Conservation (phyloP, 2,113 vertebrate genomes). For the Syrmaticus mikado region DNA sequence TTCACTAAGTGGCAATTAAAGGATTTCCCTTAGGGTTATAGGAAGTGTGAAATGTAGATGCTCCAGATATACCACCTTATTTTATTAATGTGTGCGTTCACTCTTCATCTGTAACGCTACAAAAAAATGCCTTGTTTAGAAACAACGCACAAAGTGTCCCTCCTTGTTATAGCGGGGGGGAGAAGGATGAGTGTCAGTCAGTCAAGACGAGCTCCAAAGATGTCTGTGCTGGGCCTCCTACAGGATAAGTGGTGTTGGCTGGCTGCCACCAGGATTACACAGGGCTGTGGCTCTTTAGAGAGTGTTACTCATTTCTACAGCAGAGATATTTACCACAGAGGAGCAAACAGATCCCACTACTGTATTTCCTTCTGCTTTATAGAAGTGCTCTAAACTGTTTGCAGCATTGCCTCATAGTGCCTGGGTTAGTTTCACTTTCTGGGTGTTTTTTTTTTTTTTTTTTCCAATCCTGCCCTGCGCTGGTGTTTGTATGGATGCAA, state of each 20-base stretch:
- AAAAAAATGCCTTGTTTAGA: not conserved
- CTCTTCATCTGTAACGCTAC: not conserved
- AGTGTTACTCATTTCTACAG: constrained; percentile 11
- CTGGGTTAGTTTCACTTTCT: not conserved
- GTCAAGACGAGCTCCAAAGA: constrained; percentile 18
- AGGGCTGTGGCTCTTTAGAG: constrained; percentile 11
- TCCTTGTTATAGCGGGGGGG: constrained; percentile 29
- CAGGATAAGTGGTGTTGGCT: constrained; percentile 23
- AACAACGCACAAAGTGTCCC: not conserved
- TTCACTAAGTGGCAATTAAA: not conserved
- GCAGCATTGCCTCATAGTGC: not conserved
- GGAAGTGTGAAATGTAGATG: not conserved
- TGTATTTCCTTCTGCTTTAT: not conserved
- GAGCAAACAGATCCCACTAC: constrained; percentile 15
- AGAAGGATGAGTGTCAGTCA: constrained; percentile 47
- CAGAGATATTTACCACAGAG: not conserved
- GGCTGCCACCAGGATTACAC: constrained; percentile 8
- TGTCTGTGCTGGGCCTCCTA: constrained; percentile 8
- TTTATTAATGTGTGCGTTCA: not conserved
- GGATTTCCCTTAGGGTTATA: not conserved
- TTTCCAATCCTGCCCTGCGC: not conserved
- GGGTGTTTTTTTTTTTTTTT: not conserved
- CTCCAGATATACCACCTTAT: not conserved
- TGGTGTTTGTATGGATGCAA: not conserved
- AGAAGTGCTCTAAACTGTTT: not conserved